phyloP scores from a whole-genome alignment of 1,140 invertebrate species.

The Choristoneura fumiferana region DNA sequence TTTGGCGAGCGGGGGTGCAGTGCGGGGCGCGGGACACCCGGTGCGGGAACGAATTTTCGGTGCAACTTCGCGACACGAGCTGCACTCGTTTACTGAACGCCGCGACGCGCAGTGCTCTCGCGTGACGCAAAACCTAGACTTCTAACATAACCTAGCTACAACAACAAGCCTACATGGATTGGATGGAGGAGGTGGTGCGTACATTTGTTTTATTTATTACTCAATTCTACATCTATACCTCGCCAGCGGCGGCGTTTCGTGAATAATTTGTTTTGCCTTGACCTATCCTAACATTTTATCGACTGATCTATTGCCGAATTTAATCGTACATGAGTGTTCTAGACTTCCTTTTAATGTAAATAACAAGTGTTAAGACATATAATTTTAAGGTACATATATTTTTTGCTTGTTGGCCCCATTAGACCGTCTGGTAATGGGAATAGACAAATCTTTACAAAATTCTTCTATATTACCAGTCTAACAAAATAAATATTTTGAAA shows the following conservation, averaged over 20 bases:
- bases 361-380: too few species aligned
- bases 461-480: too few species aligned
- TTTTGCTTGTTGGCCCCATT: too few species aligned
- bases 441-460: too few species aligned
- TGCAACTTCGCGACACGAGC: slow-evolving; percentile 69
- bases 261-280: slow-evolving; percentile 46
- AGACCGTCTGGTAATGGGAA: too few species aligned
- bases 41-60: slow-evolving; percentile 72
- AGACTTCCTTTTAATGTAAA: slow-evolving; percentile 22
- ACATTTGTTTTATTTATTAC: slow-evolving; percentile 33
- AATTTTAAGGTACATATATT: too few species aligned
- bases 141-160: slow-evolving; percentile 47
- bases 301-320: slow-evolving; percentile 33
- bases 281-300: slow-evolving; percentile 73
- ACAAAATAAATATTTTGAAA: too few species aligned
- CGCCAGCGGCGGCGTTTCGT: background rate
- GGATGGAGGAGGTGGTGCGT: slow-evolving; percentile 74
- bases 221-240: slow-evolving; percentile 22
- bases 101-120: slow-evolving; percentile 69
- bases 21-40: slow-evolving; percentile 40
- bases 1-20: slow-evolving; percentile 58
- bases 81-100: slow-evolving; percentile 73
- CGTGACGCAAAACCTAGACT: slow-evolving; percentile 48
- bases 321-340: slow-evolving; percentile 11
- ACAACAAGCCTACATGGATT: slow-evolving; percentile 62